phyloP scores from a whole-genome alignment of 2,113 vertebrate genomes.

The Pycnonotus jocosus region DNA sequence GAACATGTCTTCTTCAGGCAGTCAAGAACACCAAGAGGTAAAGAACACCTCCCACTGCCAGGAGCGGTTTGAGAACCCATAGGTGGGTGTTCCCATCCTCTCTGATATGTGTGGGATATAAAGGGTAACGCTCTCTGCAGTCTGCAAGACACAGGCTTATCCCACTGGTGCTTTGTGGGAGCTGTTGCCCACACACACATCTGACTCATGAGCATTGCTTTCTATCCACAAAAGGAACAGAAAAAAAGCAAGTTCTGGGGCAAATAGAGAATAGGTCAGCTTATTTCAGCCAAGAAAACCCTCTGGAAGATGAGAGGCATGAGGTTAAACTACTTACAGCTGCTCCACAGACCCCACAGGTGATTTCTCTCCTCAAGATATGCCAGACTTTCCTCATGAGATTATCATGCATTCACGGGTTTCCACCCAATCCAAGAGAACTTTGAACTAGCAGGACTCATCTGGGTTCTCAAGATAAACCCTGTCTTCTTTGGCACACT shows the following conservation, averaged over 20 bases:
- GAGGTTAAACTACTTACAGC: neutral
- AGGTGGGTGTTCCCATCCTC: neutral
- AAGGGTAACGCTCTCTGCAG: neutral
- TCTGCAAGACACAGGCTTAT: neutral
- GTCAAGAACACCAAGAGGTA: neutral
- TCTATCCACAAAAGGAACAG: neutral
- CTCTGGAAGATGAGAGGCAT: neutral
- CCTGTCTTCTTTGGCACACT: neutral
- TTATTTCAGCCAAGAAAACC: neutral
- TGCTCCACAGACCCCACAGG: neutral
- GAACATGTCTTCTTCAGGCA: neutral
- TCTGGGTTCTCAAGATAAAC: neutral
- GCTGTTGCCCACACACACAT: accelerated
- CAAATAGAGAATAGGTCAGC: neutral
- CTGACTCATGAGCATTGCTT: neutral
- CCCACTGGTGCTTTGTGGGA: neutral
- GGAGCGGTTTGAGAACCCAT: neutral
- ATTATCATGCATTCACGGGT: neutral
- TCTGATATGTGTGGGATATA: neutral
- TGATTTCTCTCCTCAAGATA: neutral
- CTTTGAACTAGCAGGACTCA: neutral
- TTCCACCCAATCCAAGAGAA: neutral
- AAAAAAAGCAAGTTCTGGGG: neutral
- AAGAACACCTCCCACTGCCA: neutral
- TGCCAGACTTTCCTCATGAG: neutral